These are phyloP conservation scores for Illadopsis cleaveri DNA, from an alignment of 2,113 vertebrate genomes.

Conservation along the genomic window DNA sequence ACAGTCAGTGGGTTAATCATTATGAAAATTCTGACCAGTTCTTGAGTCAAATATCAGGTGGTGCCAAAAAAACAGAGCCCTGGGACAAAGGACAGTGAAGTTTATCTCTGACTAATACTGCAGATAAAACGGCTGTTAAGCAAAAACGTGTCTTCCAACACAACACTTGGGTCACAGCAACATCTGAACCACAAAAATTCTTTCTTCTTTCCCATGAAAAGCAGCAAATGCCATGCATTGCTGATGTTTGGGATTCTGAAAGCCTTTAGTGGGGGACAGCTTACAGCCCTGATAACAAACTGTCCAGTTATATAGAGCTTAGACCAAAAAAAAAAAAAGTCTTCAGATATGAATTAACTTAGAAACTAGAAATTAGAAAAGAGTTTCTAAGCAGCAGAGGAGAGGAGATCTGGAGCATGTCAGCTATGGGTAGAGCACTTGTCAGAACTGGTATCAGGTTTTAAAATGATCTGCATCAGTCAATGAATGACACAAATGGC, in stretches of 20 bases:
- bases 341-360: neutral
- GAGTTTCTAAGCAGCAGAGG: neutral
- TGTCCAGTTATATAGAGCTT: neutral
- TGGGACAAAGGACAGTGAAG: neutral
- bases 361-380: neutral
- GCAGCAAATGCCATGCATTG: neutral
- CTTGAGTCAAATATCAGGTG: slow-evolving; percentile 43
- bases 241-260: neutral
- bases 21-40: slow-evolving; percentile 44
- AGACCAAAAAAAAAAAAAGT: rapidly evolving
- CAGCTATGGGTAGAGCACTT: neutral
- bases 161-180: slow-evolving; percentile 1
- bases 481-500: slow-evolving; percentile 19
- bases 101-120: slow-evolving; percentile 42
- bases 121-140: slow-evolving; percentile 7
- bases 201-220: neutral
- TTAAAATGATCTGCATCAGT: neutral
- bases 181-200: slow-evolving; percentile 11
- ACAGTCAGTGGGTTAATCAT: slow-evolving; percentile 41
- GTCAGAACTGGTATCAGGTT: neutral
- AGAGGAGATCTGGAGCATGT: neutral
- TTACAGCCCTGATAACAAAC: neutral
- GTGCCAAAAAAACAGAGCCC: slow-evolving; percentile 32
- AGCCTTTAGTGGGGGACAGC: neutral
- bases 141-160: neutral